Evolutionary conservation across 2,113 vertebrate genomes (phyloP).

Genomic region (Sisor rabdophorus): DNA sequence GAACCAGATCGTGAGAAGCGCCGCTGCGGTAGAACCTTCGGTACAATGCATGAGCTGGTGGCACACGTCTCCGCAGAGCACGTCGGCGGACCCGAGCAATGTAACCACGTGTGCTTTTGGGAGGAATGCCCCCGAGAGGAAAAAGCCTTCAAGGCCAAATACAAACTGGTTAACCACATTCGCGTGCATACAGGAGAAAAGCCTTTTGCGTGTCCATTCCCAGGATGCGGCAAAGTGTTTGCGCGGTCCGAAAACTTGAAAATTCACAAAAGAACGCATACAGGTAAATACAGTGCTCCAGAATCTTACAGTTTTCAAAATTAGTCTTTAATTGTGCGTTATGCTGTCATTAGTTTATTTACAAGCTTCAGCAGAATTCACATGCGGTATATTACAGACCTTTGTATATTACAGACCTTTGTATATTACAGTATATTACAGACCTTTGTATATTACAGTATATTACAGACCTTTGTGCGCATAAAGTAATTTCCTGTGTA

Average conservation of each 20-base stretch:
- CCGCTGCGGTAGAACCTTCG: slow-evolving; percentile 86
- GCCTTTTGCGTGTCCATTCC: slow-evolving; percentile 85
- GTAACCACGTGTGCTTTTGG: slow-evolving; percentile 85
- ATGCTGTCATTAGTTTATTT: neutral
- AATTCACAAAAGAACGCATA: slow-evolving; percentile 89
- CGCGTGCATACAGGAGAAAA: slow-evolving; percentile 87
- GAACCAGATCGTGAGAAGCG: slow-evolving; percentile 79
- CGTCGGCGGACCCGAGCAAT: slow-evolving; percentile 83
- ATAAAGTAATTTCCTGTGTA: neutral
- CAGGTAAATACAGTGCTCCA: slow-evolving; percentile 70
- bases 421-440: too few relatives aligned
- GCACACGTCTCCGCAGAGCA: slow-evolving; percentile 86
- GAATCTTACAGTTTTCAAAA: neutral
- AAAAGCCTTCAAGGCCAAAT: slow-evolving; percentile 90
- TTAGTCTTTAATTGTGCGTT: neutral
- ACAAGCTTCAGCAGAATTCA: neutral
- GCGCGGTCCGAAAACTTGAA: slow-evolving; percentile 88
- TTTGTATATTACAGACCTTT: neutral
- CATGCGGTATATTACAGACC: too few relatives aligned
- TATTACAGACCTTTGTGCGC: neutral
- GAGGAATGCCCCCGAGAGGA: slow-evolving; percentile 83
- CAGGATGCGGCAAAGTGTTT: slow-evolving; percentile 86
- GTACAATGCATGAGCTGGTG: slow-evolving; percentile 89
- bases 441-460: too few relatives aligned
- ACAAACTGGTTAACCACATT: slow-evolving; percentile 88